Conservation (phyloP, 2,113 vertebrate genomes). For the Pteronura brasiliensis region DNA sequence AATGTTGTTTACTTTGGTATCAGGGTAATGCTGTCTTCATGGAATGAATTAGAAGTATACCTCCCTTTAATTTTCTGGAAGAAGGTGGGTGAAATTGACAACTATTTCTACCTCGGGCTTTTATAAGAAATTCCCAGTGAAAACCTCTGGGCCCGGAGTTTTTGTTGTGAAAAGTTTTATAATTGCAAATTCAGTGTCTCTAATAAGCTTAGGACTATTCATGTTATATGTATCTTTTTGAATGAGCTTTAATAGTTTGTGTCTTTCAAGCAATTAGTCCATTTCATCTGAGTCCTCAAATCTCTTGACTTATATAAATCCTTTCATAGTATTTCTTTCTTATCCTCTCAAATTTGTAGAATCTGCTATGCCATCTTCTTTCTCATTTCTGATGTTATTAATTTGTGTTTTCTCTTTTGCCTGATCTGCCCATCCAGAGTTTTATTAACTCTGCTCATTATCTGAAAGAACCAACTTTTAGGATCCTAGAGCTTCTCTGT, state of each 20-base stretch:
- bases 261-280: not conserved
- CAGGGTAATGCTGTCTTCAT: not conserved
- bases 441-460: not conserved
- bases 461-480: not conserved
- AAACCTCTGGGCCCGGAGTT: not conserved
- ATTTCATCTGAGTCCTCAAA: not conserved
- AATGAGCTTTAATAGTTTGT: not conserved
- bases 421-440: not conserved
- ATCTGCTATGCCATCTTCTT: not conserved
- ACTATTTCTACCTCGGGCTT: not conserved
- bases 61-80: not conserved
- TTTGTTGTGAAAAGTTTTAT: not conserved
- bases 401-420: not conserved
- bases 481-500: not conserved
- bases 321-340: not conserved
- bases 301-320: not conserved
- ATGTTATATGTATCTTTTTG: not conserved
- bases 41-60: not conserved
- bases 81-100: not conserved
- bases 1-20: not conserved
- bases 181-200: not conserved
- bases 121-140: not conserved
- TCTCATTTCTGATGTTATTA: not conserved
- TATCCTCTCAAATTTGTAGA: not conserved
- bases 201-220: not conserved